Percentiles rank a stretch among this genome's conserved stretches.
phyloP scores from a whole-genome alignment of 2,113 vertebrate species.

The Mandrillus leucophaeus region DNA sequence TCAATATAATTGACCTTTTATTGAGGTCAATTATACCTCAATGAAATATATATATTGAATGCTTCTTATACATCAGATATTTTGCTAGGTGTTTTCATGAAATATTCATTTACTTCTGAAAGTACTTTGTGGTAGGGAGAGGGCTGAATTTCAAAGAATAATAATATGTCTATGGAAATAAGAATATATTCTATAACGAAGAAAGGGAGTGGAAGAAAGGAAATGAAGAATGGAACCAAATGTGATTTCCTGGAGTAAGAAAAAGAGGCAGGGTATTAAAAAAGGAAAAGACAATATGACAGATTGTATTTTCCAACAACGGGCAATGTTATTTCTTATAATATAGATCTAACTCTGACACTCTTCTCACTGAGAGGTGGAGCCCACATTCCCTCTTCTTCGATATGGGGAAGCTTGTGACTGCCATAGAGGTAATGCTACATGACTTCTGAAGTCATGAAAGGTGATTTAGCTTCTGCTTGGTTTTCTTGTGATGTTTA shows the following conservation, averaged over 20 bases:
- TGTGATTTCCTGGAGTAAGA: neutral
- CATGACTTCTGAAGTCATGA: neutral
- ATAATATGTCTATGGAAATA: neutral
- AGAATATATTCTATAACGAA: neutral
- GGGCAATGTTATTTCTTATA: neutral
- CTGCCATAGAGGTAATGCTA: neutral
- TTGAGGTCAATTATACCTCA: neutral
- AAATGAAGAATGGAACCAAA: neutral
- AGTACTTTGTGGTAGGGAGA: neutral
- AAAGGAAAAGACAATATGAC: neutral
- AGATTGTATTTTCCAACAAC: neutral
- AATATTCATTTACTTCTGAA: conserved; percentile 24
- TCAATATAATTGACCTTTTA: too few species aligned
- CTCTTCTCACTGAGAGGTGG: neutral
- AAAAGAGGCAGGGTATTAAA: neutral
- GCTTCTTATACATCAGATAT: neutral
- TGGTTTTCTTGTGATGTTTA: neutral
- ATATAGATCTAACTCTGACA: neutral
- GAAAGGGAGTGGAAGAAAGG: neutral
- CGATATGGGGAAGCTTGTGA: neutral
- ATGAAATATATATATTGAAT: neutral
- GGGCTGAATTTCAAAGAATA: neutral
- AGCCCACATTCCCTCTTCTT: neutral
- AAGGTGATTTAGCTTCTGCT: neutral
- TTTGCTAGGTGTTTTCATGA: neutral